Percentiles rank a stretch among this genome's conserved stretches.
phyloP scores from a whole-genome alignment of 2,797 vertebrate species.

The Myiothlypis coronata region DNA sequence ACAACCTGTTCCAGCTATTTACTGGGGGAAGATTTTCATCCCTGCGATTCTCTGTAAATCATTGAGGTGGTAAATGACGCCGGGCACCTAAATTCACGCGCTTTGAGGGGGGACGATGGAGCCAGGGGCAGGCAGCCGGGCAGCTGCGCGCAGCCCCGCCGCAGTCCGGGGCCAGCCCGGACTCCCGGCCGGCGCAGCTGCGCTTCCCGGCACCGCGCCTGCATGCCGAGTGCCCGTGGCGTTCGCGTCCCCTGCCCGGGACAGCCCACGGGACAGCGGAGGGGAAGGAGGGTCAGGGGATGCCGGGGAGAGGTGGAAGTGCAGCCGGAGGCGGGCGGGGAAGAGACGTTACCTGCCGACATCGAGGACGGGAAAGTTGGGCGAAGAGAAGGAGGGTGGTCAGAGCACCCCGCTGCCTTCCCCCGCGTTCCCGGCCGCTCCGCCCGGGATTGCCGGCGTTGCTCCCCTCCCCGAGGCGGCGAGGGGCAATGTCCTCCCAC shows the following conservation, averaged over 20 bases:
- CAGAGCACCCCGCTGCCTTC: not conserved
- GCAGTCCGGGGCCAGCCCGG: not conserved
- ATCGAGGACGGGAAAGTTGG: not conserved
- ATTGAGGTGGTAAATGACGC: not conserved
- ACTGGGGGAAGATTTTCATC: not conserved
- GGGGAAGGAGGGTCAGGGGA: not conserved
- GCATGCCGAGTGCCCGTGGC: not conserved
- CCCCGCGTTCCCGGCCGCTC: not conserved
- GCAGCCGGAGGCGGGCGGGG: not conserved
- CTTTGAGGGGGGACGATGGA: not conserved
- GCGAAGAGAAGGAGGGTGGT: not conserved
- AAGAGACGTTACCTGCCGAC: not conserved
- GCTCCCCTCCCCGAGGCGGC: not conserved
- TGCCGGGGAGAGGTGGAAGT: not conserved
- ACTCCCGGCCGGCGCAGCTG: not conserved
- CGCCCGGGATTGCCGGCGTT: not conserved
- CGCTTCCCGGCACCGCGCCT: not conserved
- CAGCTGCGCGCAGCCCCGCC: not conserved
- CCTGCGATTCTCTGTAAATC: not conserved
- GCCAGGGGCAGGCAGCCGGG: not conserved
- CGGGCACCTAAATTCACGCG: not conserved
- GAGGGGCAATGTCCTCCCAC: not conserved
- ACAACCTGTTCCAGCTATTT: not conserved
- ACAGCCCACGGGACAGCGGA: not conserved
- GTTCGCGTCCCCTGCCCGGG: not conserved